Base-by-base conservation (phyloP, 2,113 vertebrate genomes). In the Corythaeola cristata region DNA sequence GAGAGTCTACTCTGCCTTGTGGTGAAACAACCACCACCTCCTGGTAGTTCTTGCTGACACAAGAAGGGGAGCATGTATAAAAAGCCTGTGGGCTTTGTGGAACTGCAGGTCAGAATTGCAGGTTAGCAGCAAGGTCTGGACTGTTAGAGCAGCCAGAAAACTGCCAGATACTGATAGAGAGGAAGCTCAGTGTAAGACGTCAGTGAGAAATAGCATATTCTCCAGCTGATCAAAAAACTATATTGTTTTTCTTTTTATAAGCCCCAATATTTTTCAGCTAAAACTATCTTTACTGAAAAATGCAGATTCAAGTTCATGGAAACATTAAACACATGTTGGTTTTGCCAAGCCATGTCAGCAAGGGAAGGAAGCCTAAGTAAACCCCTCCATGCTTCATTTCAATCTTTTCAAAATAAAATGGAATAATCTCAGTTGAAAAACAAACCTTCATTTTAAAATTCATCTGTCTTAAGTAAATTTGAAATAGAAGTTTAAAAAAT, bases 41-140 rank as follows among this genome's bases (percentile, higher is more conserved):
- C 0, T 21, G 12, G 13, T 33, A 26, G 13, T 35, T 79, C 18
- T 12, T 74, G 58, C 41, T 75, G 60, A 41, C 7, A 49, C 5
- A 37, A 11, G 12, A 80, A 66, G 15, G 26, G 5, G 32, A 75
- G 5, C 0, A 0, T 6, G 4, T 9, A 35, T 13, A 45, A 85
- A 68, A 79, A 75, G 3, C 2, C 15, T 26, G 3, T 16, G 28
- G 24, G 4, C 3, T 84, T 87, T 82, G 21, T 35, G 26, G 33
- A 85, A 22, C 12, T 28, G 22, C 15, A 60, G 33, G 12, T 16
- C 49, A 85, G 9, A 69, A 22, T 0, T 78, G 4, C 44, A 72
- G 63, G 28, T 18, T 81, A 66, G 13, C 11, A 71, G 23, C 24
- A 73, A 64, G 2, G 5, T 63, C 49, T 44, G 17, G 15, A 41